Percentiles rank a stretch among this genome's conserved stretches.
phyloP scores from a whole-genome alignment of 2,888 invertebrate genomes.

The Candidula unifasciata region DNA sequence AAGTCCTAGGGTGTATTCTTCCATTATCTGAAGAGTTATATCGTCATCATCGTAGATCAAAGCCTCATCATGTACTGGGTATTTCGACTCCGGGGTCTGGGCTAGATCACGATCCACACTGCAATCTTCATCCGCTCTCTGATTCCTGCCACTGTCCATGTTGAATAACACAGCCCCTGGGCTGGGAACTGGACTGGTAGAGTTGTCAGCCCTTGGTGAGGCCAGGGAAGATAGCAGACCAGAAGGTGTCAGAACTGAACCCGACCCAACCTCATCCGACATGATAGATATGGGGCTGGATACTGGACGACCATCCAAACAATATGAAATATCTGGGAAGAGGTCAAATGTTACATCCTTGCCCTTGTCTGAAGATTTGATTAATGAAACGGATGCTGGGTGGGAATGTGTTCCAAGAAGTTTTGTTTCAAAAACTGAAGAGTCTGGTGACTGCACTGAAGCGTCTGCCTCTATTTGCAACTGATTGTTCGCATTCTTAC shows the following conservation, averaged over 20 bases:
- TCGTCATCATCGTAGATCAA: neutral
- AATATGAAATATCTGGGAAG: constrained; percentile 36
- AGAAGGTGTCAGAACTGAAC: neutral
- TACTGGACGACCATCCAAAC: constrained; percentile 11
- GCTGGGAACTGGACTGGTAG: neutral
- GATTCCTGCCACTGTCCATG: constrained; percentile 18
- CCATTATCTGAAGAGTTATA: constrained; percentile 28
- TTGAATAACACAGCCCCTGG: neutral
- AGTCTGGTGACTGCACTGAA: neutral
- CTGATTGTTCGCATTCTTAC: too few species aligned
- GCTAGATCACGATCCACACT: neutral
- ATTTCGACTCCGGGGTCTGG: constrained; percentile 13
- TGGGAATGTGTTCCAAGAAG: neutral
- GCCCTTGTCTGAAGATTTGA: neutral
- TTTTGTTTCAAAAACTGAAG: neutral
- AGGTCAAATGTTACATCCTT: constrained; percentile 6
- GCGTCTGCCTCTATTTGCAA: too few species aligned
- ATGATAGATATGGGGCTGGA: neutral
- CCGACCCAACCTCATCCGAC: neutral
- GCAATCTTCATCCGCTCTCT: neutral
- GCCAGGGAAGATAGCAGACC: neutral
- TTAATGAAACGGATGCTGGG: neutral
- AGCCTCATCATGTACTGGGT: neutral
- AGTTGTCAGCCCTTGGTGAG: neutral
- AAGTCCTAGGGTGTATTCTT: constrained; percentile 30